Evolutionary conservation across 2,888 invertebrate species (phyloP).

Genomic region (Nemotelus pantherinus): DNA sequence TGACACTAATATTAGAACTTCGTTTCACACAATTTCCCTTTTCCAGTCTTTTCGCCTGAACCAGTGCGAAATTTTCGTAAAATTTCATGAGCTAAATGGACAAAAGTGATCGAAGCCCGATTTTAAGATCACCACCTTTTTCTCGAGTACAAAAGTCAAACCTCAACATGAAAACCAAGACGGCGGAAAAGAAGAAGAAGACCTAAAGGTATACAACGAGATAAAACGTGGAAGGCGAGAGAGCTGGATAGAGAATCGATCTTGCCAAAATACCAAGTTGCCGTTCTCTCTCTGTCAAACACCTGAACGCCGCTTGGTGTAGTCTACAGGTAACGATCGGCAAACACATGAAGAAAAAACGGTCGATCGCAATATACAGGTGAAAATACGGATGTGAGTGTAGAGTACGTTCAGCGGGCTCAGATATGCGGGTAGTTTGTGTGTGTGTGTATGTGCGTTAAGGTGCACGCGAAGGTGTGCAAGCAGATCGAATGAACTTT

Average conservation of each 20-base stretch:
- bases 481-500: neutral
- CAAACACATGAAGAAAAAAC: slow-evolving; percentile 45
- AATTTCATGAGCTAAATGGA: slow-evolving; percentile 9
- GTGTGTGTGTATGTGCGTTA: slow-evolving; percentile 7
- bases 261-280: slow-evolving; percentile 17
- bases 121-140: slow-evolving; percentile 43
- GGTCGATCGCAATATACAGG: slow-evolving; percentile 45
- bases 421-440: slow-evolving; percentile 24
- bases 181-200: slow-evolving; percentile 47
- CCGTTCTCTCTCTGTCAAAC: slow-evolving; percentile 20
- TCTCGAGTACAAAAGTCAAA: slow-evolving; percentile 43
- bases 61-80: slow-evolving; percentile 8
- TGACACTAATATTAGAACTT: too few species aligned
- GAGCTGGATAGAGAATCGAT: slow-evolving; percentile 32
- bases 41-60: too few species aligned
- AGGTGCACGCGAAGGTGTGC: slow-evolving; percentile 42
- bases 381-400: slow-evolving; percentile 32
- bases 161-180: slow-evolving; percentile 43
- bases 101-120: slow-evolving; percentile 34
- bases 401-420: slow-evolving; percentile 38
- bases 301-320: slow-evolving; percentile 22
- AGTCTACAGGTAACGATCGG: slow-evolving; percentile 42
- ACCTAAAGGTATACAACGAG: slow-evolving; percentile 36
- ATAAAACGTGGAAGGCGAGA: slow-evolving; percentile 38
- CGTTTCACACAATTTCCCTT: too few species aligned